phyloP scores from a whole-genome alignment of 1,140 invertebrate genomes.

The Neocloeon triangulifer region DNA sequence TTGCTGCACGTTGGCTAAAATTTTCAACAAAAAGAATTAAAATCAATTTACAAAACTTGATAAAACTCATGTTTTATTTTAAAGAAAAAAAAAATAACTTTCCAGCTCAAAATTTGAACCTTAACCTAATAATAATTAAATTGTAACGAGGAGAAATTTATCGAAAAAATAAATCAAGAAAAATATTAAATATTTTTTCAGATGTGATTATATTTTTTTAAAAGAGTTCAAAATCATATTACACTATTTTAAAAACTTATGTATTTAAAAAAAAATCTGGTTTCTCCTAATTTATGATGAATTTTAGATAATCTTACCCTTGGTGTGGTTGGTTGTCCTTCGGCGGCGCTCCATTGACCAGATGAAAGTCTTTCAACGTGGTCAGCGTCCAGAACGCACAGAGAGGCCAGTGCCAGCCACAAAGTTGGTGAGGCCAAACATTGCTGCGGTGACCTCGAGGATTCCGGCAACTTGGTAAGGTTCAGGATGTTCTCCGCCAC shows the following conservation, averaged over 20 bases:
- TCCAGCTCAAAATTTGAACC: too few relatives aligned
- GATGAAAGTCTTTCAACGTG: constrained; percentile 68
- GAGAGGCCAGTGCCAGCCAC: constrained; percentile 80
- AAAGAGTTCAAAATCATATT: too few relatives aligned
- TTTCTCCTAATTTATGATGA: constrained; percentile 2
- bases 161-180: too few relatives aligned
- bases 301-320: constrained; percentile 21
- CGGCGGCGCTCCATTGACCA: constrained; percentile 37
- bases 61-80: background rate
- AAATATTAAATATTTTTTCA: too few relatives aligned
- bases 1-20: constrained; percentile 67
- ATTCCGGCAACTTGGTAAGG: constrained; percentile 58
- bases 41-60: constrained; percentile 2
- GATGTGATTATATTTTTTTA: too few relatives aligned
- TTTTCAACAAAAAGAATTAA: constrained; percentile 1
- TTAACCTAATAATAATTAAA: too few relatives aligned
- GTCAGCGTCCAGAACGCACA: constrained; percentile 78
- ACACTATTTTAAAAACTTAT: too few relatives aligned
- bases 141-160: too few relatives aligned
- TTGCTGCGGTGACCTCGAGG: constrained; percentile 39
- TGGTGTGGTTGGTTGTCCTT: constrained; percentile 32
- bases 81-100: background rate
- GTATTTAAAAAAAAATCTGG: constrained; percentile 4
- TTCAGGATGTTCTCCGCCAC: constrained; percentile 76
- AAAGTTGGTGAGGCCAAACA: constrained; percentile 64